Percentiles rank a stretch among this genome's conserved stretches.
These are phyloP conservation scores for Bombus huntii DNA, from an alignment of 1,140 invertebrate species.

Conservation along the genomic window DNA sequence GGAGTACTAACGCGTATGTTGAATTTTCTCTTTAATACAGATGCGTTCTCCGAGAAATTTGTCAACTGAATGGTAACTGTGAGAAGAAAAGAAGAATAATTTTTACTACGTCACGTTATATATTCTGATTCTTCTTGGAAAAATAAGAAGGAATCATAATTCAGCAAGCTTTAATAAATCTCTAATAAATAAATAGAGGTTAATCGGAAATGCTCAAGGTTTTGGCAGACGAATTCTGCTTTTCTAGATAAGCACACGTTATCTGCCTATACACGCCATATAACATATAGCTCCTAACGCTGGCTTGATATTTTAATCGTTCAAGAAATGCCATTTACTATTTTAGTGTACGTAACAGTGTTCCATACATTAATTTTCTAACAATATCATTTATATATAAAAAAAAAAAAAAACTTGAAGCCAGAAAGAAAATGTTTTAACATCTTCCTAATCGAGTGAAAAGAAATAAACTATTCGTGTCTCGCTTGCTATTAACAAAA, in stretches of 20 bases:
- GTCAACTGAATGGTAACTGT: not conserved
- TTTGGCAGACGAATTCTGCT: conserved; percentile 1
- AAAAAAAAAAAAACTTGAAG: not conserved
- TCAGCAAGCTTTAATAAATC: not conserved
- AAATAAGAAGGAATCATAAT: not conserved
- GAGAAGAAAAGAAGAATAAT: too few relatives aligned
- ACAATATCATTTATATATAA: too few relatives aligned
- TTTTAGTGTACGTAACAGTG: too few relatives aligned
- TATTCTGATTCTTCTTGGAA: not conserved
- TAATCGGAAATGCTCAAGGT: not conserved
- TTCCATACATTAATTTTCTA: not conserved
- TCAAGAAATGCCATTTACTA: not conserved
- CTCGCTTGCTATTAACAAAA: not conserved
- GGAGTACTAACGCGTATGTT: too few relatives aligned
- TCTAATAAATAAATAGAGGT: not conserved
- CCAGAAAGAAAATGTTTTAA: not conserved
- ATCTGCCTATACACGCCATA: conserved; percentile 12
- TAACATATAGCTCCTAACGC: not conserved
- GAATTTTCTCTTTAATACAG: too few relatives aligned
- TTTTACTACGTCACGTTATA: too few relatives aligned
- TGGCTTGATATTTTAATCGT: not conserved
- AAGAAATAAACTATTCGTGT: not conserved
- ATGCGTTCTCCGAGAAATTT: not conserved
- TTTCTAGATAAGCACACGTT: conserved; percentile 33
- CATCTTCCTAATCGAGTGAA: not conserved